Base-by-base conservation (phyloP, 2,797 vertebrate genomes). In the Squalus acanthias region DNA sequence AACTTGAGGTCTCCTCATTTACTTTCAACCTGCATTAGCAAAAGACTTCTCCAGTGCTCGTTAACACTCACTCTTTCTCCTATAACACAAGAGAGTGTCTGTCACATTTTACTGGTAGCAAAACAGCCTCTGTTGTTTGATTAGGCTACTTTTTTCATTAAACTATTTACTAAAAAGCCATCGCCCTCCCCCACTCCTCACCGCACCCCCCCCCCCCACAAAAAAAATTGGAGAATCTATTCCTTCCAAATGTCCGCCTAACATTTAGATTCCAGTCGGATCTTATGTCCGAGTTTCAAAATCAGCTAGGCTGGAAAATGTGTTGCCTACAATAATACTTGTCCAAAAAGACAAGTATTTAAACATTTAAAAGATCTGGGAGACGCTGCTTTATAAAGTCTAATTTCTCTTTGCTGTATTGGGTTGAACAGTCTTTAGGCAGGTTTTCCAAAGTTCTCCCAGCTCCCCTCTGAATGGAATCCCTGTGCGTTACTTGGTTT, bases 81-180 rank as follows among this genome's bases (percentile, higher is more conserved):
- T 97, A 96, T 96, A 97, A 96, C 96, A 97, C 97, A 98, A 97
- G 97, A 96, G 96, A 97, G 96, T 96, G 9, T 97, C 97, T 97
- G 97, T 97, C 96, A 96, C 89, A 65, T 67, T 96, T 96, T 46
- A 15, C 65, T 17, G 24, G 26, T 15, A 33, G 70, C 13, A 74
- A 53, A 72, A 72, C 46, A 95, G 13, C 26, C 50, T 57, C 57
- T 95, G 60, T 57, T 57, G 50, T 95, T 57, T 57, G 94, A 95
- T 46, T 95, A 76, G 94, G 70, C 69, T 53, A 53, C 26, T 76
- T 95, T 74, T 95, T 95, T 95, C 46, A 76, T 53, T 15, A 76
- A 95, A n/a, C 94, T n/a, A 60, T 95, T 76, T 76, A 74, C 96
- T 97, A 97, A 96, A 97, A 97, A 97, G 96, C 82, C 96, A 96